Evolutionary conservation across 2,888 invertebrate genomes (phyloP), one percentile per base, ranked within the genome.

Genomic region (Labia minor): DNA sequence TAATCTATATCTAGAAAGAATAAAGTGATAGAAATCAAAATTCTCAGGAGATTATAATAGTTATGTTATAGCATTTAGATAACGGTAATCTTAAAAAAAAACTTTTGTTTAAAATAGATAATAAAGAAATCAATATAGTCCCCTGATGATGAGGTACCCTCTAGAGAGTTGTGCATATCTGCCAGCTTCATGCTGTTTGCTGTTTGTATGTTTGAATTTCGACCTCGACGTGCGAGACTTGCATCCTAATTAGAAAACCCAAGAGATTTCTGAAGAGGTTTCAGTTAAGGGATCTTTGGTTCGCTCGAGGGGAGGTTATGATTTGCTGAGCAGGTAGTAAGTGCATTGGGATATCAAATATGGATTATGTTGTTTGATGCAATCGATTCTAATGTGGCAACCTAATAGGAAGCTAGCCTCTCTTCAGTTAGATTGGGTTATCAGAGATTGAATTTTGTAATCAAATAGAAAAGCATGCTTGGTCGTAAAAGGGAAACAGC

Each of bases 261-360:
- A 4, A 2, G 49, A 49, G 49, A 49, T 2, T 16, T n/a, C 14
- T n/a, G 49, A 49, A 14, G 49, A 14, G n/a, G 49, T 8, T 26
- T 26, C 26, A 49, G 49, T 11, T n/a, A 16, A n/a, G 49, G 16
- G 49, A 16, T 16, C n/a, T 49, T n/a, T 16, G 49, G 14, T 49
- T 49, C 14, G 16, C 6, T 3, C 8, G 49, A n/a, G 16, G 14
- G 16, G 49, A 49, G 3, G 49, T 26, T 26, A 8, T 3, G 26
- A 8, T 26, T 26, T 26, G 26, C 26, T 26, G 4, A 26, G 26
- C n/a, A 49, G 16, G 16, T 49, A 14, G 49, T 8, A 14, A 49
- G 49, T 49, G 49, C 49, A 49, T 49, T 49, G 49, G 49, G 49
- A 49, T 49, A 49, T 49, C 49, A 49, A 49, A 49, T 49, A 49